A percentile compares a stretch with the other conserved stretches of the same genome.
Evolutionary conservation across 2,888 invertebrate genomes (phyloP).

Genomic region (Drosophila neonasuta): DNA sequence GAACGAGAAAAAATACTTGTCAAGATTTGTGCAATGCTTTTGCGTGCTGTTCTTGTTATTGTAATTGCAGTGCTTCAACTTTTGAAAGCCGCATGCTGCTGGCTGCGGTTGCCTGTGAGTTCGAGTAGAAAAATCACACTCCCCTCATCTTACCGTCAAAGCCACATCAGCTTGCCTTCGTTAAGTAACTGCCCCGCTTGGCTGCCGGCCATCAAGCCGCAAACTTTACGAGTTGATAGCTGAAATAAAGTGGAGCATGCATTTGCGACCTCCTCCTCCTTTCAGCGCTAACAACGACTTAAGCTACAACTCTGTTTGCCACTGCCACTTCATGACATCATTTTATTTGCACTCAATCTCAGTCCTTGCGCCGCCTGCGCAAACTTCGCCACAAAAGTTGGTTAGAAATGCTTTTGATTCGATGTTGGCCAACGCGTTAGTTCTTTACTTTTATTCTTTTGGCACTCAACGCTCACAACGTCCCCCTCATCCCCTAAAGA

Average conservation of each 20-base stretch:
- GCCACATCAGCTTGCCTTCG: neutral
- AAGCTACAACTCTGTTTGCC: constrained; percentile 34
- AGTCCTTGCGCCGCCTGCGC: constrained; percentile 52
- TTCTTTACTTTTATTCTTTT: constrained; percentile 39
- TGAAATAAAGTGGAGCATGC: constrained; percentile 73
- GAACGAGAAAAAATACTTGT: constrained; percentile 46
- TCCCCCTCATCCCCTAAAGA: neutral
- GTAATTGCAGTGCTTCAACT: constrained; percentile 60
- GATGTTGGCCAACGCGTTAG: constrained; percentile 51
- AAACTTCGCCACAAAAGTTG: constrained; percentile 57
- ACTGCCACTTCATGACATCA: constrained; percentile 74
- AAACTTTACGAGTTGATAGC: constrained; percentile 76
- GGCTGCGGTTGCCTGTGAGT: constrained; percentile 51
- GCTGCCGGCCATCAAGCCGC: constrained; percentile 61
- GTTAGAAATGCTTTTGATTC: constrained; percentile 73
- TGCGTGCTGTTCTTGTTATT: constrained; percentile 45
- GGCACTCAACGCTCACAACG: constrained; percentile 34
- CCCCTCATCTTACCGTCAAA: neutral
- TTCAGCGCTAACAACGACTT: constrained; percentile 9
- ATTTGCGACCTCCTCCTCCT: constrained; percentile 32
- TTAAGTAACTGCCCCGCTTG: constrained; percentile 28
- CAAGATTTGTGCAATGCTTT: constrained; percentile 57
- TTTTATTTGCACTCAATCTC: constrained; percentile 78
- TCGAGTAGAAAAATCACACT: constrained; percentile 61
- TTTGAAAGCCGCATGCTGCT: constrained; percentile 54